phyloP scores from a whole-genome alignment of 2,797 vertebrate species.

The Megaceryle alcyon region DNA sequence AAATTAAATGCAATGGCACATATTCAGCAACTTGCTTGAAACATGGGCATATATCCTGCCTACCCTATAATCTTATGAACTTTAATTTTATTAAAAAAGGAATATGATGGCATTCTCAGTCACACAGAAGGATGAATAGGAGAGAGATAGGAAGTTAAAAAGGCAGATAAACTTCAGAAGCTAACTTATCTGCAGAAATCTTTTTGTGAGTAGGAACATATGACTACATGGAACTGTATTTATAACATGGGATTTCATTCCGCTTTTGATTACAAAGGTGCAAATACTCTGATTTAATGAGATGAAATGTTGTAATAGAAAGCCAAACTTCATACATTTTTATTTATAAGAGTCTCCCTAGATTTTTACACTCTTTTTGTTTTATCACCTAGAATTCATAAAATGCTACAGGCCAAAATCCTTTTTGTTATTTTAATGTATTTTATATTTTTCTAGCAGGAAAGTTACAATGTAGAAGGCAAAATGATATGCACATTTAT shows the following conservation, averaged over 20 bases:
- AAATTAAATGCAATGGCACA: not conserved
- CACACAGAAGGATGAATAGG: not conserved
- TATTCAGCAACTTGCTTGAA: not conserved
- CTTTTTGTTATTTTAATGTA: conserved; percentile 24
- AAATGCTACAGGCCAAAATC: conserved; percentile 32
- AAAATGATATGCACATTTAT: conserved; percentile 60
- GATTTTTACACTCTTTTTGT: not conserved
- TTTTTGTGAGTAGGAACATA: not conserved
- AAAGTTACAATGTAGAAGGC: not conserved
- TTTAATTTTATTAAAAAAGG: not conserved
- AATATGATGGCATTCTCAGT: not conserved
- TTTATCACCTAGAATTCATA: conserved; percentile 33
- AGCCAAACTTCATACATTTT: not conserved
- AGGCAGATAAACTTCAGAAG: not conserved
- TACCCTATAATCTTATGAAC: not conserved
- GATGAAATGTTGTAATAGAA: not conserved
- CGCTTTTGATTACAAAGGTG: not conserved
- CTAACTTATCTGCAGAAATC: not conserved
- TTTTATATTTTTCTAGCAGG: conserved; percentile 3
- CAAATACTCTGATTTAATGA: conserved; percentile 1
- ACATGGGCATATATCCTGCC: not conserved
- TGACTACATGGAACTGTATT: not conserved
- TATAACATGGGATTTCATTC: not conserved
- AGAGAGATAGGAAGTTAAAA: not conserved
- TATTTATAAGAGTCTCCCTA: not conserved